Percentiles rank a stretch among this genome's conserved stretches.
Conservation (phyloP, 2,113 vertebrate species). For the Esox niger region DNA sequence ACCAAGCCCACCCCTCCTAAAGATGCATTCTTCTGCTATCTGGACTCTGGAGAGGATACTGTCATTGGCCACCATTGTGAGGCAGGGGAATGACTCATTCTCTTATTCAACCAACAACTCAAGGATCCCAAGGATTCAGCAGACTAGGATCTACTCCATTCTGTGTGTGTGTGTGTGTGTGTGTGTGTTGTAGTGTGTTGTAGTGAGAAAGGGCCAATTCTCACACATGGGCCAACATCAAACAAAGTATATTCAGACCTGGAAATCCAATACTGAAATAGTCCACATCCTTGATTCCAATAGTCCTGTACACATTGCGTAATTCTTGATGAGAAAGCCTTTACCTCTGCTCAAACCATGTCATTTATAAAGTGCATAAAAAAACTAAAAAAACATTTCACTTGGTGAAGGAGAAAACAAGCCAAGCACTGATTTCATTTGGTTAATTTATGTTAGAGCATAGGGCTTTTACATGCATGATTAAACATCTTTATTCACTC, state of each 20-base stretch:
- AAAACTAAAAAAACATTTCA: conserved; percentile 19
- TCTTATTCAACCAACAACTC: conserved; percentile 36
- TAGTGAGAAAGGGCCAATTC: too few species aligned
- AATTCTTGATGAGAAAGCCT: conserved; percentile 44
- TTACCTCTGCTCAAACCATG: conserved; percentile 40
- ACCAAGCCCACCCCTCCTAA: conserved; percentile 42
- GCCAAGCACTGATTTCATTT: conserved; percentile 53
- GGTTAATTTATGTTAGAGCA: conserved; percentile 55
- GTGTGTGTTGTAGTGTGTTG: neutral
- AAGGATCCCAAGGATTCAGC: conserved; percentile 52
- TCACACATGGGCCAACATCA: too few species aligned
- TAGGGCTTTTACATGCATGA: conserved; percentile 54
- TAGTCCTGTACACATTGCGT: conserved; percentile 12
- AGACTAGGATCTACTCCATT: conserved; percentile 34
- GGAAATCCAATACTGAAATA: neutral
- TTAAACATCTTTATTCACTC: conserved; percentile 52
- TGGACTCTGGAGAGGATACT: conserved; percentile 43
- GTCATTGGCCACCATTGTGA: conserved; percentile 64
- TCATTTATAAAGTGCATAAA: conserved; percentile 51
- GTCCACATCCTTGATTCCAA: conserved; percentile 10
- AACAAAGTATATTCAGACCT: too few species aligned
- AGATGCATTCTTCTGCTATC: conserved; percentile 53
- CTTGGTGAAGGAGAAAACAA: conserved; percentile 52
- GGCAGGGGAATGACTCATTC: conserved; percentile 57
- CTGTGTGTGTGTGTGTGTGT: neutral